phyloP scores from a whole-genome alignment of 2,888 invertebrate species.

The Microplitis deprimator region DNA sequence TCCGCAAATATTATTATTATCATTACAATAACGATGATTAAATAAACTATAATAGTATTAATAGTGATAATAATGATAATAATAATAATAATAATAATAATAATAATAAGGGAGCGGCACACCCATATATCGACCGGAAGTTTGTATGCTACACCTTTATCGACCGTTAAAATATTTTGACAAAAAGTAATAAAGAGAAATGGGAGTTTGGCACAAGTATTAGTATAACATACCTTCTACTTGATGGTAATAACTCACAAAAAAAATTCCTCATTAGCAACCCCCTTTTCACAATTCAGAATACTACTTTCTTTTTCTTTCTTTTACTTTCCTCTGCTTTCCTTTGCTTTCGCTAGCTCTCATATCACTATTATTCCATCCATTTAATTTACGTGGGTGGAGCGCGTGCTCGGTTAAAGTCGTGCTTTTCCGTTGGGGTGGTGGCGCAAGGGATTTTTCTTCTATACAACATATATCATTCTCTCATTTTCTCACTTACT shows the following conservation, averaged over 20 bases:
- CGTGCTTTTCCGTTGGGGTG: conserved; percentile 49
- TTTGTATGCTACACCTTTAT: conserved; percentile 56
- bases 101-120: conserved; percentile 41
- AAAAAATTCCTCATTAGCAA: conserved; percentile 17
- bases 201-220: too few relatives aligned
- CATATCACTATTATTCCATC: conserved; percentile 41
- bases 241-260: not conserved
- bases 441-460: conserved; percentile 11
- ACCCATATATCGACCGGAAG: conserved; percentile 63
- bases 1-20: too few relatives aligned
- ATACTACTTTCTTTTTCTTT: not conserved
- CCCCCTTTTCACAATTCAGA: not conserved
- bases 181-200: too few relatives aligned
- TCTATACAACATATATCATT: conserved; percentile 12
- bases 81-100: not conserved
- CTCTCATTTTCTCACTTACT: conserved; percentile 34
- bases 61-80: too few relatives aligned
- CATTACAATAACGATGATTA: too few relatives aligned
- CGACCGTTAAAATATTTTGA: conserved; percentile 57
- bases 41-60: too few relatives aligned
- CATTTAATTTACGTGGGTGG: conserved; percentile 51
- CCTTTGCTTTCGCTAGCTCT: conserved; percentile 14
- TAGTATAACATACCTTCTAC: too few relatives aligned
- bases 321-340: too few relatives aligned
- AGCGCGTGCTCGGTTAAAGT: conserved; percentile 48